Conservation (phyloP, 2,797 vertebrate species). For the Champsocephalus gunnari region DNA sequence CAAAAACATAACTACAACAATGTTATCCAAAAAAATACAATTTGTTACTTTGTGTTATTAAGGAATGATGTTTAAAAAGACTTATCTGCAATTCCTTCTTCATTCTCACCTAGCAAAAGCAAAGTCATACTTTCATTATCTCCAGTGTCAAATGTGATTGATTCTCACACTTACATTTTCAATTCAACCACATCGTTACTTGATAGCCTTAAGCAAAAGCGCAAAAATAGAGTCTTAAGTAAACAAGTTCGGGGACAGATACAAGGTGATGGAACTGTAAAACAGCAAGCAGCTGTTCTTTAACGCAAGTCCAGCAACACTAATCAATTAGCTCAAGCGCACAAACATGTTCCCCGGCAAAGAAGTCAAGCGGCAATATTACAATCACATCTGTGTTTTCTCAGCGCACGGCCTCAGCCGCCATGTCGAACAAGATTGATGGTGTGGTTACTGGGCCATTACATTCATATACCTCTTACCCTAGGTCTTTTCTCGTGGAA, state of each 20-base stretch:
- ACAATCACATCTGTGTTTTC: constrained; percentile 75
- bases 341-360: constrained; percentile 36
- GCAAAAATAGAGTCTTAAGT: background rate
- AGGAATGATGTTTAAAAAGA: background rate
- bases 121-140: background rate
- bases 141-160: constrained; percentile 22
- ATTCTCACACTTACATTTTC: constrained; percentile 16
- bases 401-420: constrained; percentile 46
- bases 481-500: constrained; percentile 54
- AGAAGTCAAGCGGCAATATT: constrained; percentile 73
- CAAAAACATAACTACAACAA: background rate
- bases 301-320: constrained; percentile 50
- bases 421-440: constrained; percentile 78
- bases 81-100: background rate
- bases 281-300: constrained; percentile 34
- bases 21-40: background rate
- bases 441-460: constrained; percentile 65
- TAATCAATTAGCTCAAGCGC: constrained; percentile 73
- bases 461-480: constrained; percentile 72
- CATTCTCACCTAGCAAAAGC: background rate
- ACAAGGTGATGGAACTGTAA: constrained; percentile 28
- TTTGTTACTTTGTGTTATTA: too few relatives aligned
- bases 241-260: background rate
- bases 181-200: background rate
- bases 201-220: background rate